Conservation (phyloP, 1,140 invertebrate species). For the Ladona fulva region DNA sequence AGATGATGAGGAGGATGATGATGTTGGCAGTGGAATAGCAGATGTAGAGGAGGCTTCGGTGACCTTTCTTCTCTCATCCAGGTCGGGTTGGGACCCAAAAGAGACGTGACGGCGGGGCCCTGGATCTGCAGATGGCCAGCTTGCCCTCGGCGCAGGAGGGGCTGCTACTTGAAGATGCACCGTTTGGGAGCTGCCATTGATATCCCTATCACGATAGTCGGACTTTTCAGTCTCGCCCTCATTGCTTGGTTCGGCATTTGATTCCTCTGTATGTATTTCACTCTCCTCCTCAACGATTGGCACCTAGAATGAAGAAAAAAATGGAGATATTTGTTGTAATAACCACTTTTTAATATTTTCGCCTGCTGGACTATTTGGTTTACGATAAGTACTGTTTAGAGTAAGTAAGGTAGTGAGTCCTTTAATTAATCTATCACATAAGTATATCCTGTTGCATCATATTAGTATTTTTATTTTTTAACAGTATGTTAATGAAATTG, state of each 20-base stretch:
- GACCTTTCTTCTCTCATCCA: constrained; percentile 35
- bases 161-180: constrained; percentile 59
- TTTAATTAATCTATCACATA: too few species aligned
- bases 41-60: not conserved
- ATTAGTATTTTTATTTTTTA: too few species aligned
- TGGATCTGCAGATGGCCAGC: constrained; percentile 59
- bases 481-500: too few species aligned
- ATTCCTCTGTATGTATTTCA: not conserved
- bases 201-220: not conserved
- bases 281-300: not conserved
- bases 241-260: not conserved
- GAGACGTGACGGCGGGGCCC: constrained; percentile 40
- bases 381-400: too few species aligned
- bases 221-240: not conserved
- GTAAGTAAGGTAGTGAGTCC: too few species aligned
- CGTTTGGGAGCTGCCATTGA: constrained; percentile 50
- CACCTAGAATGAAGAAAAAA: not conserved
- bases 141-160: constrained; percentile 61
- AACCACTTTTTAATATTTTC: too few species aligned
- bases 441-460: too few species aligned
- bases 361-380: too few species aligned
- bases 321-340: too few species aligned
- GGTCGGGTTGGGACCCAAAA: constrained; percentile 58
- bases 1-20: constrained; percentile 47
- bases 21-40: constrained; percentile 21